Evolutionary conservation across 2,888 invertebrate species (phyloP).

Genomic region (Athripsodes cinereus): DNA sequence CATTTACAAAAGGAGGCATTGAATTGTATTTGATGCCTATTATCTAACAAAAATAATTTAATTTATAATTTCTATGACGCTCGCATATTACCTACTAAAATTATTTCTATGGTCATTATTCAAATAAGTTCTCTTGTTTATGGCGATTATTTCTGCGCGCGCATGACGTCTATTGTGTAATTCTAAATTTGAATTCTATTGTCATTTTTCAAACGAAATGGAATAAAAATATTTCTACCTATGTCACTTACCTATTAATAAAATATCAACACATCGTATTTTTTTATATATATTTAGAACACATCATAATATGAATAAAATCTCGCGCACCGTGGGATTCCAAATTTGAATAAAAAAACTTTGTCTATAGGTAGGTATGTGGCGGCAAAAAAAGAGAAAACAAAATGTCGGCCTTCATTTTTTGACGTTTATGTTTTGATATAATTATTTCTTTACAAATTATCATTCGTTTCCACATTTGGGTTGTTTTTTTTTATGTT

Average conservation of each 20-base stretch:
- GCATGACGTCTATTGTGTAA: constrained; percentile 27
- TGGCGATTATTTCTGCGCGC: constrained; percentile 27
- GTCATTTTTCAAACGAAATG: neutral
- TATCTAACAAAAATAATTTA: no score
- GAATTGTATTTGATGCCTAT: no score
- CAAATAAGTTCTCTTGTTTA: constrained; percentile 6
- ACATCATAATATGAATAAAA: neutral
- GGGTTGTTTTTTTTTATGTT: constrained; percentile 15
- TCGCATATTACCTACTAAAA: no score
- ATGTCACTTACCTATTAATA: neutral
- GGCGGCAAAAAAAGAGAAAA: neutral
- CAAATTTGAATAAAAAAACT: constrained; percentile 12
- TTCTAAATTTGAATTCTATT: constrained; percentile 16
- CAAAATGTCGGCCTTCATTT: neutral
- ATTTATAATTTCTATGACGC: no score
- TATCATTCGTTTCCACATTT: constrained; percentile 9
- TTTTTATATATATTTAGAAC: neutral
- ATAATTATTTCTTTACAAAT: constrained; percentile 16
- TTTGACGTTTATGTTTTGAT: constrained; percentile 16
- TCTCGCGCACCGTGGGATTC: constrained; percentile 22
- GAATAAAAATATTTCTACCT: neutral
- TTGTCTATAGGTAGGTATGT: no score
- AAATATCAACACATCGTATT: neutral
- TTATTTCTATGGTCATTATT: constrained; percentile 10
- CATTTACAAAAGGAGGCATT: no score